Conservation (phyloP, 2,888 invertebrate genomes). For the Elmis aenea region DNA sequence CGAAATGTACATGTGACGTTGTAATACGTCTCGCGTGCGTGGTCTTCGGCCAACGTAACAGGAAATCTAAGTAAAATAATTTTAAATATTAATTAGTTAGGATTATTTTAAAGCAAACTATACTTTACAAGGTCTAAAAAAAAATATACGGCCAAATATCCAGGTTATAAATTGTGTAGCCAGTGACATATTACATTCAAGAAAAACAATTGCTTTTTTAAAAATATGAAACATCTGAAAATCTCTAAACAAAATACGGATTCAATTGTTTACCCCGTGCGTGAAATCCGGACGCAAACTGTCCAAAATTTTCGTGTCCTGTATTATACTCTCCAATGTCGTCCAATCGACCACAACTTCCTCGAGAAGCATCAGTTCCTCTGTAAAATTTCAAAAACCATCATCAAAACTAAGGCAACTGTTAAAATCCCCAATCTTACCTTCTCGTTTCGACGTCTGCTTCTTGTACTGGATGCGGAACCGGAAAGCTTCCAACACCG, state of each 20-base stretch:
- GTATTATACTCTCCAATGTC: slow-evolving; percentile 56
- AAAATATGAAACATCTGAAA: neutral
- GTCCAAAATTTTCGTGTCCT: slow-evolving; percentile 51
- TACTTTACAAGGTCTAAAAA: too few species aligned
- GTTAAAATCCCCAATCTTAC: slow-evolving; percentile 43
- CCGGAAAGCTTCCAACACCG: slow-evolving; percentile 81
- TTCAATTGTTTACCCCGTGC: slow-evolving; percentile 39
- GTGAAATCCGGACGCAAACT: slow-evolving; percentile 48
- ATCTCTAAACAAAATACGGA: neutral
- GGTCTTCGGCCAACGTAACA: slow-evolving; percentile 70
- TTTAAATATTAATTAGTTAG: too few species aligned
- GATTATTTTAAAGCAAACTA: too few species aligned
- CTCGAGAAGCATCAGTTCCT: slow-evolving; percentile 71
- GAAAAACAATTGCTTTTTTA: too few species aligned
- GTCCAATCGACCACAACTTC: slow-evolving; percentile 70
- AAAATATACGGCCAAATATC: too few species aligned
- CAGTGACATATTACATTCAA: too few species aligned
- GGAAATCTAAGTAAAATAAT: too few species aligned
- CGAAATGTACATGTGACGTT: slow-evolving; percentile 68
- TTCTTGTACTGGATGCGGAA: slow-evolving; percentile 84
- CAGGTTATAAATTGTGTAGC: too few species aligned
- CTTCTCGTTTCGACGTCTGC: slow-evolving; percentile 71
- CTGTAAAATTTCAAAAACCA: slow-evolving; percentile 47
- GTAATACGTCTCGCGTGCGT: slow-evolving; percentile 69
- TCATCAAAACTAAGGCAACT: too few species aligned